Base-by-base conservation (phyloP, 1,140 invertebrate genomes). In the Acromyrmex charruanus region DNA sequence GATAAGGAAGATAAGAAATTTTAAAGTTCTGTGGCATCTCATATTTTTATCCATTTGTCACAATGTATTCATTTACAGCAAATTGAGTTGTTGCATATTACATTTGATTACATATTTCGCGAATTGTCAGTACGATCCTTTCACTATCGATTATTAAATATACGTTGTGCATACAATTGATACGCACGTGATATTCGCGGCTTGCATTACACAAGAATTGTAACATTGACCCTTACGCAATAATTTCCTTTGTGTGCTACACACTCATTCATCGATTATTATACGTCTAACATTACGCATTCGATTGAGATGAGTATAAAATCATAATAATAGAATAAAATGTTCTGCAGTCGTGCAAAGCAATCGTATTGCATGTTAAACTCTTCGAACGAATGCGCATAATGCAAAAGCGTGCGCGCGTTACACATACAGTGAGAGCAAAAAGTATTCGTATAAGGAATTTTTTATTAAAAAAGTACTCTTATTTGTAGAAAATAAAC, bases 321-420 rank as follows among this genome's bases (percentile, higher is more conserved):
- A 68, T 35, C 6, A 35, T 28, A 66, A 21, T 53, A 18, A 44
- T 44, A 44, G 9, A 44, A 44, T 14, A 16, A 55, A 71, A 85
- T 10, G 39, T 28, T 58, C 16, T n/a, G 49, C 51, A 77, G 1
- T 16, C 21, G 14, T 59, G 25, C 21, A 16, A 10, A 61, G 16
- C n/a, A 39, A 74, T 72, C 28, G 35, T 31, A 21, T 90, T 90
- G 85, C 89, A 80, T 92, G 89, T 44, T 28, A 51, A n/a, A 75
- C 49, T 14, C 14, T 72, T 77, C 68, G 71, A 69, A 68, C 63
- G n/a, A 69, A 21, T 44, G 18, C 77, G 12, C 59, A 72, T 69
- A 68, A 59, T 71, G 63, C 69, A 63, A 31, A 59, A 49, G 75
- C 28, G 28, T 82, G 80, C 31, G 74, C 69, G 68, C 59, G 69